Base-by-base conservation (phyloP, 2,888 invertebrate genomes). In the Tetanocera ferruginea region DNA sequence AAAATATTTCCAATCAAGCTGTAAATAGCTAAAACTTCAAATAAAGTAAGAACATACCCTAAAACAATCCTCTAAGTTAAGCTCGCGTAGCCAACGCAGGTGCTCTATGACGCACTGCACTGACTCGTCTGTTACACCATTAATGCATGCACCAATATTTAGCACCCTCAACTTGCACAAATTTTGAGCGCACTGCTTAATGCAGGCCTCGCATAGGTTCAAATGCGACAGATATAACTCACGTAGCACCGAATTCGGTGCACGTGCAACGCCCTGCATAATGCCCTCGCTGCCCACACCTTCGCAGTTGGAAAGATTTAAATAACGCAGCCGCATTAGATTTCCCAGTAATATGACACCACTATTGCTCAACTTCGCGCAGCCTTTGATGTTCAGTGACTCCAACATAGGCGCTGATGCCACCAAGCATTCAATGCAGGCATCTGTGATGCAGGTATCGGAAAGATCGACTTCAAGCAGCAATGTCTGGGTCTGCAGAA, bases 281-380 rank as follows among this genome's bases (percentile, higher is more conserved):
- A 95, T 89, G 0, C 94, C 94, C 60, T 90, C 90, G 79, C 92
- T 92, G 34, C 92, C 93, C 37, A 95, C 90, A 76, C 92, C 90
- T 86, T 93, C 93, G 86, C 94, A 94, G 81, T 93, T 93, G 0
- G 94, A 93, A 69, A 95, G 91, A 85, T 95, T 93, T 67, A 95
- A 86, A 23, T 89, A 89, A 82, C 91, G 91, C 6, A 95, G 86
- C 69, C 91, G 91, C 71, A 89, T 91, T 8, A 94, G 87, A 76
- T 91, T 91, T 31, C 90, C 86, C 55, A 95, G 84, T 82, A 92
- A 90, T 5, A 88, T 84, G 4, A 93, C 90, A 17, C 94, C 93
- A 60, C 89, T 83, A 87, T 94, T 93, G 1, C 94, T 93, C 0
- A 95, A 90, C 67, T 92, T 92, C 78, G 91, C 88, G 86, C 95